Percentiles rank a stretch among this genome's conserved stretches.
phyloP scores from a whole-genome alignment of 2,797 vertebrate genomes.

The Enteromius radiatus region DNA sequence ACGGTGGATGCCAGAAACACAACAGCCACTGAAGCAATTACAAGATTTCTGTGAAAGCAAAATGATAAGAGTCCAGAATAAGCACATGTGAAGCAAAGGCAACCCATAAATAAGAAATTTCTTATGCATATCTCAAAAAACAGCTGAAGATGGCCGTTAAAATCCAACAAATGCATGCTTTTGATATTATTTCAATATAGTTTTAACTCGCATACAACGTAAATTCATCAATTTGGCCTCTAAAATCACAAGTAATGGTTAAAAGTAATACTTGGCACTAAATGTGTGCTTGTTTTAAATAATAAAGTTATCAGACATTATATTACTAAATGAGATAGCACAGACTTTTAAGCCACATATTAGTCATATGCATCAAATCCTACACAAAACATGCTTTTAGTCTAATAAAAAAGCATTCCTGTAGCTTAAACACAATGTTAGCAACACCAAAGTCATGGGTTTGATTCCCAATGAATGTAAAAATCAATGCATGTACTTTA shows the following conservation, averaged over 20 bases:
- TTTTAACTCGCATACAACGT: neutral
- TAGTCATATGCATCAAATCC: neutral
- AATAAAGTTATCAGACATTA: neutral
- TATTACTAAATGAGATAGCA: neutral
- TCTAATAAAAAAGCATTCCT: neutral
- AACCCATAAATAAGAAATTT: neutral
- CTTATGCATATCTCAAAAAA: neutral
- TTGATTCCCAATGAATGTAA: neutral
- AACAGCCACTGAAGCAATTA: constrained; percentile 69
- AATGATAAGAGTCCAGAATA: constrained; percentile 8
- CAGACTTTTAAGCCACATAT: neutral
- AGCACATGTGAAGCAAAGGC: neutral
- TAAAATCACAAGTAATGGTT: neutral
- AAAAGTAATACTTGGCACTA: neutral
- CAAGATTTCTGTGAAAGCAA: constrained; percentile 70
- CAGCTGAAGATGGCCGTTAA: neutral
- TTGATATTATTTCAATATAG: neutral
- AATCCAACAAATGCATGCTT: neutral
- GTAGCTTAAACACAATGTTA: neutral
- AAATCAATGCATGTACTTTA: neutral
- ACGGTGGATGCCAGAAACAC: constrained; percentile 67
- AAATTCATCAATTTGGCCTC: neutral
- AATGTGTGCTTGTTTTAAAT: neutral
- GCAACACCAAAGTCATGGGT: neutral
- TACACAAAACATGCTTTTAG: neutral